phyloP scores from a whole-genome alignment of 1,140 invertebrate species.

The Gryon sp. region DNA sequence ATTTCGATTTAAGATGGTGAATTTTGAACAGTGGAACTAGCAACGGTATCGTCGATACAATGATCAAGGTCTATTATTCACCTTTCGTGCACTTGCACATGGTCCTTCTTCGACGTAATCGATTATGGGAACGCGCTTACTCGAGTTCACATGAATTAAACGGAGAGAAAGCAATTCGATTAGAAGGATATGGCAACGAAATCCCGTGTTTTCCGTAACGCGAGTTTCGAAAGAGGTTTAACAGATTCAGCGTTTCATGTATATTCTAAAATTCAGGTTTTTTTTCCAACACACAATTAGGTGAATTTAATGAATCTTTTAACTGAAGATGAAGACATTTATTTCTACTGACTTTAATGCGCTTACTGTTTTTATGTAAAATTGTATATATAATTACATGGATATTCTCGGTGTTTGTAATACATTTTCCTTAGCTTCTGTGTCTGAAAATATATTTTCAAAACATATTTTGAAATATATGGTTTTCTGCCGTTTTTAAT shows the following conservation, averaged over 20 bases:
- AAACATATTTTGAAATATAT: too few species aligned
- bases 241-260: constrained; percentile 32
- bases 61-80: constrained; percentile 48
- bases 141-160: constrained; percentile 33
- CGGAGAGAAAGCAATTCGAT: constrained; percentile 39
- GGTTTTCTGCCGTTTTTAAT: too few species aligned
- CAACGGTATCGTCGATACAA: too few species aligned
- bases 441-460: too few species aligned
- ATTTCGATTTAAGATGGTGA: too few species aligned
- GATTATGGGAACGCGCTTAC: constrained; percentile 49
- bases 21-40: too few species aligned
- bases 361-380: too few species aligned
- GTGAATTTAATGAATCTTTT: too few species aligned
- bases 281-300: constrained; percentile 9
- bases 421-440: too few species aligned
- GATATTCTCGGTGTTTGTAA: too few species aligned
- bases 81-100: constrained; percentile 28
- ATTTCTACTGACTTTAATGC: too few species aligned
- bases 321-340: constrained; percentile 5
- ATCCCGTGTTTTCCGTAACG: constrained; percentile 47
- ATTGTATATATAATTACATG: too few species aligned
- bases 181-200: constrained; percentile 23
- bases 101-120: constrained; percentile 47
- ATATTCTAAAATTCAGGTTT: constrained; percentile 24
- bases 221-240: constrained; percentile 48